Evolutionary conservation across 2,888 invertebrate genomes (phyloP).

Genomic region (Drosophila meridiana): DNA sequence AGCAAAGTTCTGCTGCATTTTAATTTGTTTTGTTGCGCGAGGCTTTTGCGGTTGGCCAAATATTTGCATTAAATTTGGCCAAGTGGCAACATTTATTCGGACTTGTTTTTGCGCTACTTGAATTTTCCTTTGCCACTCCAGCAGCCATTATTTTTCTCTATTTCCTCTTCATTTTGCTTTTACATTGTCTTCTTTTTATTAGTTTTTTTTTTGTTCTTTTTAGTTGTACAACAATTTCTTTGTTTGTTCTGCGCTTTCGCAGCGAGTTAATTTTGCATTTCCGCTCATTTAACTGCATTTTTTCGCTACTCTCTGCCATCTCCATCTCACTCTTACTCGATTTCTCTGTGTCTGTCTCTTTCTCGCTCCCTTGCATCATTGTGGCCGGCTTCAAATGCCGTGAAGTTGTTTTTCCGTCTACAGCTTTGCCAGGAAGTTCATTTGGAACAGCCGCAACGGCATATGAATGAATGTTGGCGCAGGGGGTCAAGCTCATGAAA

Average conservation of each 20-base stretch:
- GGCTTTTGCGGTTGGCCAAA: conserved; percentile 62
- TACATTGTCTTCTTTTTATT: conserved; percentile 35
- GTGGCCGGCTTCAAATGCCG: conserved; percentile 67
- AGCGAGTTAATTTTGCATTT: conserved; percentile 81
- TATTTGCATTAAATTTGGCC: conserved; percentile 79
- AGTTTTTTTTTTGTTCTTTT: neutral
- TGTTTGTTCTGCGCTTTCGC: conserved; percentile 76
- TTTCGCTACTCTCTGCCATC: conserved; percentile 5
- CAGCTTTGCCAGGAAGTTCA: conserved; percentile 67
- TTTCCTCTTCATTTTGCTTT: conserved; percentile 68
- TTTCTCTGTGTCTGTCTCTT: neutral
- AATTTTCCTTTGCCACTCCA: conserved; percentile 19
- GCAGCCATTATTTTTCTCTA: conserved; percentile 47
- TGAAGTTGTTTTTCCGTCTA: conserved; percentile 73
- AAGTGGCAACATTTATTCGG: conserved; percentile 73
- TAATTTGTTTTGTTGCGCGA: conserved; percentile 17
- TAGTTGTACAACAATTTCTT: conserved; percentile 76
- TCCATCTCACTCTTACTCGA: neutral
- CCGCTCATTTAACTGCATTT: conserved; percentile 79
- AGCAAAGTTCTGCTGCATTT: conserved; percentile 1
- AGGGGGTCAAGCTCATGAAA: conserved; percentile 55
- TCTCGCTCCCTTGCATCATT: conserved; percentile 13
- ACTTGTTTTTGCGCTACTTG: conserved; percentile 6
- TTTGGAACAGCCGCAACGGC: conserved; percentile 49
- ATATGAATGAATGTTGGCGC: conserved; percentile 43